Conservation (phyloP, 2,888 invertebrate species). For the Lapara coniferarum region DNA sequence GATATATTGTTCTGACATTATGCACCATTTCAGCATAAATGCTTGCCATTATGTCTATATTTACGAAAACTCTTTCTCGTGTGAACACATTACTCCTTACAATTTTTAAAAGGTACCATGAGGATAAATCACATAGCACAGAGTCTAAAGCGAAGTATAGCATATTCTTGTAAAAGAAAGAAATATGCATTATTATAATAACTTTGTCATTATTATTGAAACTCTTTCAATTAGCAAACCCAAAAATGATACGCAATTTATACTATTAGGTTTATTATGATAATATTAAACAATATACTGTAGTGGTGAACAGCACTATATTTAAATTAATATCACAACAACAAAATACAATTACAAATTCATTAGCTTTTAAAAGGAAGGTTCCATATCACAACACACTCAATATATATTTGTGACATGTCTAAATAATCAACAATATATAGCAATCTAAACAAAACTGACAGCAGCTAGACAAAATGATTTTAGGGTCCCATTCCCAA, state of each 20-base stretch:
- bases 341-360: slow-evolving; percentile 1
- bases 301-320: neutral
- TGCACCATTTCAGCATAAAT: slow-evolving; percentile 17
- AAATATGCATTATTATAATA: neutral
- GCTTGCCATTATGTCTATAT: neutral
- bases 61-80: slow-evolving; percentile 1
- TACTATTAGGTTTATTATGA: no score
- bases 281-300: neutral
- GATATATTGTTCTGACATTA: neutral
- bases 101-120: neutral
- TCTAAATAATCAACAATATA: neutral
- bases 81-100: slow-evolving; percentile 17
- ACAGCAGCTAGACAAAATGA: neutral
- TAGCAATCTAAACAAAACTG: neutral
- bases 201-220: no score
- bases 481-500: slow-evolving; percentile 2
- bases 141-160: neutral
- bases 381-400: neutral
- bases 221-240: no score
- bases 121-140: neutral
- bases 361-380: neutral
- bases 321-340: slow-evolving; percentile 8
- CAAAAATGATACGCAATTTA: no score
- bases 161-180: neutral
- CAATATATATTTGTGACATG: neutral